Base-by-base conservation (phyloP, 1,140 invertebrate species). In the Drosophila kepulauana region DNA sequence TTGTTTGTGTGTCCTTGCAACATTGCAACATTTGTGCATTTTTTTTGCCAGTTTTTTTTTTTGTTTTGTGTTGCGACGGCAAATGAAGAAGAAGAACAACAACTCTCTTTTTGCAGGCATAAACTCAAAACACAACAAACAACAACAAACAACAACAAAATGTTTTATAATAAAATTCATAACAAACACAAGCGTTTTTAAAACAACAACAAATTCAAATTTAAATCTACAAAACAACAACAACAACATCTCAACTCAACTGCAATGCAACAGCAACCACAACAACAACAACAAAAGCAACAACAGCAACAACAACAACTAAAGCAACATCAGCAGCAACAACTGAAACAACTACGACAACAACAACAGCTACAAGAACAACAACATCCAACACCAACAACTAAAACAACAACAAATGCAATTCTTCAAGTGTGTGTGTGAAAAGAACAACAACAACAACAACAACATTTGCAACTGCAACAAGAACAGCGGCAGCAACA, bases 101-200 rank as follows among this genome's bases (percentile, higher is more conserved):
- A 25, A 38, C 15, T 56, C 41, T 75, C 52, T 63, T 66, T 45
- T 79, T 66, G 35, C 68, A 90, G 69, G 81, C 86, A 82, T 78
- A 85, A 78, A 88, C 85, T 84, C 75, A 61, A 87, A 86, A 82
- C 72, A 81, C 61, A 79, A 81, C 64, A 61, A 78, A 81, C 64
- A 69, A 81, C 66, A 72, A 76, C 45, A 1, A 51, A 51, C 48
- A 70, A 52, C 61, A 61, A 79, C 54, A 57, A 74, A 63, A 78
- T 61, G 62, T 72, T 75, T 75, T 65, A 68, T 54, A 65, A 74
- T 59, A 64, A 76, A 81, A 74, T 78, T 78, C 58, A 73, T 73
- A 75, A 70, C 43, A 78, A 73, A 66, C 57, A 75, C 79, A 88
- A 90, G 80, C 77, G 74, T 85, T 85, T 85, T 86, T 80, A 90